These are phyloP conservation scores for Taenioides sp. DNA, from an alignment of 2,797 vertebrate genomes.

Conservation along the genomic window DNA sequence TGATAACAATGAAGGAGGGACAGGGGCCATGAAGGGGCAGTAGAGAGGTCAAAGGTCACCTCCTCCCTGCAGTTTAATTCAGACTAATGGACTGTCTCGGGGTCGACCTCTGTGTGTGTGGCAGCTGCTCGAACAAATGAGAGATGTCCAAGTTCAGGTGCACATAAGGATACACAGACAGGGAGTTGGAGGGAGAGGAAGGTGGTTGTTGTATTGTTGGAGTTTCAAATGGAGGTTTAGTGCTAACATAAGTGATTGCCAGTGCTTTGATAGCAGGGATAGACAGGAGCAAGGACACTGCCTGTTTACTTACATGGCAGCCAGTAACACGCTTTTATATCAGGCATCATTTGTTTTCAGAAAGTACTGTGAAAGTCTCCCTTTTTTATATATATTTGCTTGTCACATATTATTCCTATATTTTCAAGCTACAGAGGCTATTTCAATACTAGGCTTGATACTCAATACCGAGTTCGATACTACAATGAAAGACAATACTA, in stretches of 20 bases:
- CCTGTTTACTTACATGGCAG: not conserved
- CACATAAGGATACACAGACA: constrained; percentile 17
- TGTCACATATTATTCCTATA: not conserved
- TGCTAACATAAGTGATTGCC: not conserved
- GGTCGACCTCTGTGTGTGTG: constrained; percentile 47
- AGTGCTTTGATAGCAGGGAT: not conserved
- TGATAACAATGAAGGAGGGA: constrained; percentile 35
- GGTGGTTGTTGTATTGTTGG: not conserved
- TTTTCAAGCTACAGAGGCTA: too few relatives aligned
- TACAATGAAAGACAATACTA: too few relatives aligned
- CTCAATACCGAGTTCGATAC: too few relatives aligned
- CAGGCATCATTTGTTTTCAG: not conserved
- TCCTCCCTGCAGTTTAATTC: constrained; percentile 46
- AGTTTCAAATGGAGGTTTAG: not conserved
- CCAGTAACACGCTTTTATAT: not conserved
- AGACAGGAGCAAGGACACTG: not conserved
- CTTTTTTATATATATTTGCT: not conserved
- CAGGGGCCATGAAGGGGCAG: constrained; percentile 18
- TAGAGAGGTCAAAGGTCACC: constrained; percentile 37
- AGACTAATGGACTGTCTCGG: constrained; percentile 49
- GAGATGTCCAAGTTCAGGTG: constrained; percentile 31
- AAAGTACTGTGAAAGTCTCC: not conserved
- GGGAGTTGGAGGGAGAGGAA: not conserved
- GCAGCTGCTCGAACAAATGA: constrained; percentile 42
- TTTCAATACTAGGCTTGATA: too few relatives aligned